Evolutionary conservation across 2,888 invertebrate genomes (phyloP).

Genomic region (Dryadula phaetusa): DNA sequence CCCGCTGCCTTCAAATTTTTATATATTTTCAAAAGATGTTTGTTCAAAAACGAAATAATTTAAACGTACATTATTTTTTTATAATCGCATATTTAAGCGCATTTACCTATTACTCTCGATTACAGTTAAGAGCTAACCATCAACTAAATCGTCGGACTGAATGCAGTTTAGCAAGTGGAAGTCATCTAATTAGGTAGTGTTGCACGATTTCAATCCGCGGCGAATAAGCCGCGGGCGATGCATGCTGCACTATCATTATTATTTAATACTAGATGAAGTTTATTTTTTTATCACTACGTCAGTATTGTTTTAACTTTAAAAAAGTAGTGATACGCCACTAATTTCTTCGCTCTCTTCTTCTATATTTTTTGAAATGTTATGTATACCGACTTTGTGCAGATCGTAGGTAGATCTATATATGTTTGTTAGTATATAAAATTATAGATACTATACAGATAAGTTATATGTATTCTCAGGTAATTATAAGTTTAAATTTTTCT

Average conservation of each 20-base stretch:
- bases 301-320: not conserved
- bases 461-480: too few species aligned
- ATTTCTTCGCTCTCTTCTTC: not conserved
- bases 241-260: constrained; percentile 4
- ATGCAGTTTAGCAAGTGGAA: constrained; percentile 38
- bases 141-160: constrained; percentile 34
- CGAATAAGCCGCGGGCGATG: constrained; percentile 42
- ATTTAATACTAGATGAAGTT: constrained; percentile 7
- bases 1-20: too few species aligned
- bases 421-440: not conserved
- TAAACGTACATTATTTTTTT: too few species aligned
- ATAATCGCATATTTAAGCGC: too few species aligned
- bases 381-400: too few species aligned
- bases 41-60: too few species aligned
- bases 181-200: constrained; percentile 44
- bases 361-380: not conserved
- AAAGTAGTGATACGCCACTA: not conserved
- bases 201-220: constrained; percentile 45
- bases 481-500: too few species aligned
- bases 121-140: constrained; percentile 29
- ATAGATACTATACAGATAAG: too few species aligned
- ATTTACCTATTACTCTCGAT: constrained; percentile 20
- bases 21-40: too few species aligned
- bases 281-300: too few species aligned
- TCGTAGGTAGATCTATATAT: not conserved